Conservation (phyloP, 2,888 invertebrate species). For the Magallana nippona region DNA sequence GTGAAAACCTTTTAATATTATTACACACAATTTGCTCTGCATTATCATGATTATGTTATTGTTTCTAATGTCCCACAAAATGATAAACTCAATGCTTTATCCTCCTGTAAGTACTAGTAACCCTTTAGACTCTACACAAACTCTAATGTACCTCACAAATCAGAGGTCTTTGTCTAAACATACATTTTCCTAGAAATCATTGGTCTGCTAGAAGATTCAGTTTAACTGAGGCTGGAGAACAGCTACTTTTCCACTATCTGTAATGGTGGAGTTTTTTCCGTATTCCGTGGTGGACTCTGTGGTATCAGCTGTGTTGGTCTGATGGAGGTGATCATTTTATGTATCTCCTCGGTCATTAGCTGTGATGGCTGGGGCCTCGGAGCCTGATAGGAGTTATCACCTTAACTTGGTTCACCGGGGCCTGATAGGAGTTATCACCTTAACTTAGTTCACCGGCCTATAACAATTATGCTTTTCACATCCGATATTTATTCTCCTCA, state of each 20-base stretch:
- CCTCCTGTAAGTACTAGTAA: background rate
- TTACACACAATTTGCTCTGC: background rate
- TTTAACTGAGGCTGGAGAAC: background rate
- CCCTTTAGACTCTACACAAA: too few relatives aligned
- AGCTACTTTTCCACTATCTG: background rate
- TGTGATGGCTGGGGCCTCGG: background rate
- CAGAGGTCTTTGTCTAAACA: background rate
- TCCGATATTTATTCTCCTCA: background rate
- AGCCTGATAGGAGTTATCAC: background rate
- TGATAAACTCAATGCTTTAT: conserved; percentile 26
- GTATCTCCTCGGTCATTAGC: background rate
- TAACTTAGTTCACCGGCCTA: background rate
- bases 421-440: background rate
- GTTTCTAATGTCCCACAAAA: conserved; percentile 8
- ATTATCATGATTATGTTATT: background rate
- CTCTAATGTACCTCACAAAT: too few relatives aligned
- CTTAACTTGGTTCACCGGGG: background rate
- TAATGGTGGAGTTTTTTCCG: background rate
- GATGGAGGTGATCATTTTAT: background rate
- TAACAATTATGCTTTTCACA: background rate
- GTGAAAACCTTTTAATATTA: background rate
- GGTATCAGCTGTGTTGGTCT: background rate
- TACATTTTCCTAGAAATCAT: background rate
- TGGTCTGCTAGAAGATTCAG: background rate
- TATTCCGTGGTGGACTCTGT: background rate